Percentiles rank a stretch among this genome's conserved stretches.
Evolutionary conservation across 2,797 vertebrate genomes (phyloP).

Genomic region (Sebastes itinus): DNA sequence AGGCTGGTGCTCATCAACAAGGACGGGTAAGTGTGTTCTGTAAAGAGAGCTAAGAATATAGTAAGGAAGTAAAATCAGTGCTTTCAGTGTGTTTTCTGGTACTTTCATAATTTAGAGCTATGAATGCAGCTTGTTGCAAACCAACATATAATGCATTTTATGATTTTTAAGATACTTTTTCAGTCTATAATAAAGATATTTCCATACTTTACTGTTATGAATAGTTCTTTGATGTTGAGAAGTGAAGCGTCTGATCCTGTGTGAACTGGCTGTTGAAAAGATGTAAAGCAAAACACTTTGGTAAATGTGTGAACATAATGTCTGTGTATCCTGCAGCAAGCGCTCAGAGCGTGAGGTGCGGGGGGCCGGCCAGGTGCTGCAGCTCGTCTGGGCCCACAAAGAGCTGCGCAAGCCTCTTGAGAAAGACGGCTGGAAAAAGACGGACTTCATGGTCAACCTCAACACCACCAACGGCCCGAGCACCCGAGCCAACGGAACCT

Average conservation of each 20-base stretch:
- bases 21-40: conserved; percentile 83
- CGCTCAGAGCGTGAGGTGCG: conserved; percentile 94
- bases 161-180: neutral
- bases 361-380: conserved; percentile 91
- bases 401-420: conserved; percentile 93
- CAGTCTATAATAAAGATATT: neutral
- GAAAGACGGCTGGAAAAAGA: conserved; percentile 99
- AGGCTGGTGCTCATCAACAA: conserved; percentile 97
- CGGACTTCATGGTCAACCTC: conserved; percentile 91
- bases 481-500: conserved; percentile 85
- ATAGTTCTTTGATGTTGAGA: neutral
- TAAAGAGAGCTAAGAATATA: neutral
- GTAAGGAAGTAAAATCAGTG: neutral
- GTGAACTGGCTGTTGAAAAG: neutral
- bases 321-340: conserved; percentile 79
- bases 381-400: conserved; percentile 96
- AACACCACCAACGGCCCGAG: conserved; percentile 76
- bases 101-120: neutral
- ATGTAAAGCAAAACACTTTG: neutral
- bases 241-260: neutral
- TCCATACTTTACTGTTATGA: neutral
- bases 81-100: neutral
- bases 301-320: neutral
- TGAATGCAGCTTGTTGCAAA: neutral
- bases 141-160: neutral